phyloP scores from a whole-genome alignment of 2,113 vertebrate species.

The Perca schrenkii region DNA sequence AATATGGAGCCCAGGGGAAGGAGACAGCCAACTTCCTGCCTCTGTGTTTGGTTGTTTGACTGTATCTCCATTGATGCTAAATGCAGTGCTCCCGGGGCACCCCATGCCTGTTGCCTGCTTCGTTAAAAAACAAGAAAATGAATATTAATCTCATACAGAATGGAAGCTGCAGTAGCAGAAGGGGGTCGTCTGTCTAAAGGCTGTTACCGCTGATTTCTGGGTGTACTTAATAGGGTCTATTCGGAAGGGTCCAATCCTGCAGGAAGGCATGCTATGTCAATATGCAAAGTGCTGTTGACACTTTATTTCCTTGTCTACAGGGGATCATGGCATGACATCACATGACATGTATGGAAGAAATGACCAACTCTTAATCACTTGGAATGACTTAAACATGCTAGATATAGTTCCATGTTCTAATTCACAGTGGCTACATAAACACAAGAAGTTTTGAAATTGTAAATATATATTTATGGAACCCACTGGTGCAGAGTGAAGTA shows the following conservation, averaged over 20 bases:
- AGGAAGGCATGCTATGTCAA: constrained; percentile 48
- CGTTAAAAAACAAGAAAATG: constrained; percentile 81
- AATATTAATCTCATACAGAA: constrained; percentile 81
- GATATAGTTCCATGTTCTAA: not conserved
- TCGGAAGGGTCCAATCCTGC: constrained; percentile 36
- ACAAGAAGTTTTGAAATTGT: not conserved
- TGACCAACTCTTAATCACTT: constrained; percentile 1
- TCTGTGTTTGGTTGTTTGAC: constrained; percentile 84
- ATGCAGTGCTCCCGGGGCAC: constrained; percentile 71
- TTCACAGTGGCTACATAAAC: not conserved
- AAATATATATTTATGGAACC: constrained; percentile 34
- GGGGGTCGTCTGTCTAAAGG: constrained; percentile 63
- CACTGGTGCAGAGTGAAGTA: constrained; percentile 19
- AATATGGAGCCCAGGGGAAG: constrained; percentile 85
- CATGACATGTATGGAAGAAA: constrained; percentile 1
- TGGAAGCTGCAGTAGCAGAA: constrained; percentile 55
- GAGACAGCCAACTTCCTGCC: constrained; percentile 81
- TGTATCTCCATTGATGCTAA: constrained; percentile 84
- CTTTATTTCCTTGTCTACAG: constrained; percentile 49
- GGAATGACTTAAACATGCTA: constrained; percentile 7
- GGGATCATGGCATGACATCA: constrained; percentile 25
- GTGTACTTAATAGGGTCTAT: constrained; percentile 62
- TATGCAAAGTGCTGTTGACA: constrained; percentile 49
- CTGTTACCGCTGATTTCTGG: constrained; percentile 51
- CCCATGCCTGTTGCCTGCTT: constrained; percentile 78